phyloP scores from a whole-genome alignment of 2,113 vertebrate genomes.

The Boleophthalmus pectinirostris region DNA sequence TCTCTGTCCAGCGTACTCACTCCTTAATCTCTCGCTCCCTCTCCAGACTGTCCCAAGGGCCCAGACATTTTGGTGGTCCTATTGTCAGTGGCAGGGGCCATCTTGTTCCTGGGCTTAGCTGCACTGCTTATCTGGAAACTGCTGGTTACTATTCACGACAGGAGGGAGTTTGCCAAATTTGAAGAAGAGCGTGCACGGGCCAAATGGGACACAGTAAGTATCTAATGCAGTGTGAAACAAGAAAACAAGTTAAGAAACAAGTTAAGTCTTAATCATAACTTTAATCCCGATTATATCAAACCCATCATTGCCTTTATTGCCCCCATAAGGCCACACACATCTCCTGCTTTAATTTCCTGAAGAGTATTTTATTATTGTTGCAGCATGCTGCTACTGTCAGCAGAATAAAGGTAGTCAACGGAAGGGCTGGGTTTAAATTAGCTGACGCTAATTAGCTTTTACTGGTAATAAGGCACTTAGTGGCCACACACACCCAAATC shows the following conservation, averaged over 20 bases:
- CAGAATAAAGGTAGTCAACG: constrained; percentile 65
- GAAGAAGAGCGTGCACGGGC: constrained; percentile 93
- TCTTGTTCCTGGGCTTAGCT: constrained; percentile 87
- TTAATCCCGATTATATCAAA: not conserved
- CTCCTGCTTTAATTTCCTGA: constrained; percentile 27
- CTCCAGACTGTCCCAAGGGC: constrained; percentile 89
- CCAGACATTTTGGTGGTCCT: constrained; percentile 90
- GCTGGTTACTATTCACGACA: constrained; percentile 94
- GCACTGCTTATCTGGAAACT: constrained; percentile 96
- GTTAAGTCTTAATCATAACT: not conserved
- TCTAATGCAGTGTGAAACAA: not conserved
- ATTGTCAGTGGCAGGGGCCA: constrained; percentile 89
- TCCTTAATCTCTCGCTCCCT: constrained; percentile 26
- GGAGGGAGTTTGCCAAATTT: constrained; percentile 93
- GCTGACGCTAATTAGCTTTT: constrained; percentile 69
- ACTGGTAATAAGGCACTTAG: constrained; percentile 56
- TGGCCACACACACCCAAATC: constrained; percentile 47
- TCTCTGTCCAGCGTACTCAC: constrained; percentile 2
- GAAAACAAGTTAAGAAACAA: too few relatives aligned
- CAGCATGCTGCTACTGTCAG: constrained; percentile 65
- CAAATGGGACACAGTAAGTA: constrained; percentile 94
- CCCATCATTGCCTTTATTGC: not conserved
- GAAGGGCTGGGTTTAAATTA: constrained; percentile 72
- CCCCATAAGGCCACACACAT: constrained; percentile 47
- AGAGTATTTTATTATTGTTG: constrained; percentile 61